A percentile compares a stretch with the other conserved stretches of the same genome.
These are phyloP conservation scores for Cerceris ruficornis DNA, from an alignment of 2,888 invertebrate species.

Conservation along the genomic window DNA sequence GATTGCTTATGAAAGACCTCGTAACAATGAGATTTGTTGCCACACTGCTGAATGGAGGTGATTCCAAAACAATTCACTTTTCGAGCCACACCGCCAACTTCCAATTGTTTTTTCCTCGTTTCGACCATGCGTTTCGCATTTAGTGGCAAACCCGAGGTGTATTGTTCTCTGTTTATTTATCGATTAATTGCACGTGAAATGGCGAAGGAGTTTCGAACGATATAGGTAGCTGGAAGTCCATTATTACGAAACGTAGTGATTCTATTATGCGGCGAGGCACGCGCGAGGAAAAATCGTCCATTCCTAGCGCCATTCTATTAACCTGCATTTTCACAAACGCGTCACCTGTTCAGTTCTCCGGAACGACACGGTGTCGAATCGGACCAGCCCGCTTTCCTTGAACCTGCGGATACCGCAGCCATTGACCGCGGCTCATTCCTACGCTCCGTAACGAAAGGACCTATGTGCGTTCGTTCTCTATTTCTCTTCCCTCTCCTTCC, in stretches of 20 bases:
- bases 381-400: slow-evolving; percentile 80
- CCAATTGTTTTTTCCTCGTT: neutral
- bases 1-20: slow-evolving; percentile 33
- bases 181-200: too few species aligned
- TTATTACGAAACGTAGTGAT: neutral
- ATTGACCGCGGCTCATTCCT: slow-evolving; percentile 77
- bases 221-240: too few species aligned
- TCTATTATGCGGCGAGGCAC: neutral
- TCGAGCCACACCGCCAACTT: neutral
- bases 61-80: slow-evolving; percentile 27
- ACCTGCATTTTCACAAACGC: slow-evolving; percentile 69
- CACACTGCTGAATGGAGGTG: slow-evolving; percentile 19
- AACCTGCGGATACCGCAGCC: slow-evolving; percentile 80
- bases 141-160: neutral
- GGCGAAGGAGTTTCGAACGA: too few species aligned
- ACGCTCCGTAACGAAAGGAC: slow-evolving; percentile 66
- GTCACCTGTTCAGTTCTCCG: slow-evolving; percentile 70
- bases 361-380: slow-evolving; percentile 73
- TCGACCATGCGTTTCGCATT: neutral
- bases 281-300: neutral
- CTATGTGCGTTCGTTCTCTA: slow-evolving; percentile 59
- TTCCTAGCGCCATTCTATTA: slow-evolving; percentile 54
- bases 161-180: neutral
- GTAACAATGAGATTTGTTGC: slow-evolving; percentile 50
- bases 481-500: slow-evolving; percentile 27